A percentile compares a stretch with the other conserved stretches of the same genome.
Evolutionary conservation across 2,797 vertebrate species (phyloP).

Genomic region (Gadopsis bispinosus): DNA sequence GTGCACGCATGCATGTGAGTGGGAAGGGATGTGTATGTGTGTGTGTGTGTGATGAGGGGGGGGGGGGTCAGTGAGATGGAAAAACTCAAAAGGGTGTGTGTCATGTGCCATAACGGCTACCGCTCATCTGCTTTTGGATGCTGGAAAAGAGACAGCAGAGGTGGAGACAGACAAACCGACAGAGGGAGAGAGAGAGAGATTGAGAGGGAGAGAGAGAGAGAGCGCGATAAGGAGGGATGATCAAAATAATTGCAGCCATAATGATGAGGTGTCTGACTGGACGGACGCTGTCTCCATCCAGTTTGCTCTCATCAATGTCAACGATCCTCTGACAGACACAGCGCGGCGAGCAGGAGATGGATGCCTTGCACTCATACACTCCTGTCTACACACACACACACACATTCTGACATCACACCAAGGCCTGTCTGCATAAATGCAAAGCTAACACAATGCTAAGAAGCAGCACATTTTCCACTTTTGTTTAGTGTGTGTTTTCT

Average conservation of each 20-base stretch:
- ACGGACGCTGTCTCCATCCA: constrained; percentile 75
- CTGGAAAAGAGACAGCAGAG: constrained; percentile 52
- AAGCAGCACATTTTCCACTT: background rate
- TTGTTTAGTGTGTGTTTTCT: background rate
- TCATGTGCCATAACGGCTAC: constrained; percentile 60
- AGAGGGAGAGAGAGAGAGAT: constrained; percentile 35
- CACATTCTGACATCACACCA: constrained; percentile 37
- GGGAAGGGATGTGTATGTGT: constrained; percentile 20
- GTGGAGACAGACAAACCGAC: constrained; percentile 54
- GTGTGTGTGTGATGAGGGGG: background rate
- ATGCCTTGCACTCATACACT: constrained; percentile 53
- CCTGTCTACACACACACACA: constrained; percentile 41
- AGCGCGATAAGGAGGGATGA: constrained; percentile 61
- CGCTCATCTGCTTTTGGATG: constrained; percentile 62
- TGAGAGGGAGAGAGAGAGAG: constrained; percentile 35
- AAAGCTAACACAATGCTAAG: constrained; percentile 8
- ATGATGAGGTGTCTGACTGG: constrained; percentile 74
- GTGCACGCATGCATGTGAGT: constrained; percentile 18
- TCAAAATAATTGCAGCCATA: constrained; percentile 78
- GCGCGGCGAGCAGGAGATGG: constrained; percentile 44
- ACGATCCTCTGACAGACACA: constrained; percentile 58
- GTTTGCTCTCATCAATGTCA: constrained; percentile 84
- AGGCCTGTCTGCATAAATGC: background rate
- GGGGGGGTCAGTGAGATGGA: constrained; percentile 65
- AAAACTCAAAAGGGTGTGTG: constrained; percentile 69